Evolutionary conservation across 2,797 vertebrate species (phyloP), one percentile per base, ranked within the genome.

Genomic region (Esox lucius): DNA sequence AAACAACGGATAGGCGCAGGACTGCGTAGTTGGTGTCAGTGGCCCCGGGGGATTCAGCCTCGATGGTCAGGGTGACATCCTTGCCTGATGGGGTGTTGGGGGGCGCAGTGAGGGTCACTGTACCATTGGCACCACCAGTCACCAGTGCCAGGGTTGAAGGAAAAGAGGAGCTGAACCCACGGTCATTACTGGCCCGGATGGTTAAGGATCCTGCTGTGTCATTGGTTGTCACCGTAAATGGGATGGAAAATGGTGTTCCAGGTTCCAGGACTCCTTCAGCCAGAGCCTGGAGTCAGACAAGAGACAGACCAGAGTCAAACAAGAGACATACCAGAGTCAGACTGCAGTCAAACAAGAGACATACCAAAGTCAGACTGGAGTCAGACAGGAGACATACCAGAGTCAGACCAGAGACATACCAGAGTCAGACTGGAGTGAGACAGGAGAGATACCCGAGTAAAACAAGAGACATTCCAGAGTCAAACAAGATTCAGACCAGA

Each of bases 31-130:
- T 84, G 2, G 72, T 56, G 59, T 84, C 78, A 0, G 5, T 59
- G 7, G 73, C 56, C 0, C 68, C 70, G 0, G 78, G 46, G 28
- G 68, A 73, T 26, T 73, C 67, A 4, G 68, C 78, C 35, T 80
- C 80, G 33, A 80, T 72, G 42, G 75, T 81, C 61, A 84, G 66
- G 42, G 75, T 80, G 42, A 80, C 61, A 12, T 35, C 75, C 0
- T 68, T 78, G n/a, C 78, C 78, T 1, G 82, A 61, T 0, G 42
- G 31, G 4, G 75, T 80, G 9, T 16, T 5, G 0, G 71, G 28
- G 12, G 78, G 80, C 0, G 31, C 17, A 0, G 19, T 66, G 24
- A 84, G 64, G 6, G 56, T 75, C 48, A 75, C 11, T 0, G 8
- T 46, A 53, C 80, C 78, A 11, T 75, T 39, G 70, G 31, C 49